These are phyloP conservation scores for Melanotaenia trifasciata DNA, from an alignment of 2,797 vertebrate genomes.

Conservation along the genomic window DNA sequence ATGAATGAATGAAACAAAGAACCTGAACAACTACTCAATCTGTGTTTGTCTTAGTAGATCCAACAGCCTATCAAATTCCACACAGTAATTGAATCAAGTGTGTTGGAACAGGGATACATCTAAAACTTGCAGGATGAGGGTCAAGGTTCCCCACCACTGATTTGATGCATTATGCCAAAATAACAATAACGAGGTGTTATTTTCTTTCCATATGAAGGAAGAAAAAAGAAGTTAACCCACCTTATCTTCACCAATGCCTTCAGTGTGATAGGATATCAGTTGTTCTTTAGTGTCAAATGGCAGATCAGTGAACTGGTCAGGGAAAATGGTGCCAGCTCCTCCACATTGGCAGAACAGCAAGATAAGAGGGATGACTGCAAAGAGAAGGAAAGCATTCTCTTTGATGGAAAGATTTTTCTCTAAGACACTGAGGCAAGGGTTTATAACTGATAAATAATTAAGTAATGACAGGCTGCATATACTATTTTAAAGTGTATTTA, in stretches of 20 bases:
- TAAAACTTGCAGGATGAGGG: no score
- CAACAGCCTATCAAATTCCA: neutral
- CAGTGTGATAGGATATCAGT: conserved; percentile 90
- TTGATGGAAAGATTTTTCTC: neutral
- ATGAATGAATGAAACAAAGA: no score
- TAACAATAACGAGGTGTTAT: neutral
- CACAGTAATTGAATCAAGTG: neutral
- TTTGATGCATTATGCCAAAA: neutral
- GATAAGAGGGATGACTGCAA: conserved; percentile 88
- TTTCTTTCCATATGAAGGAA: neutral
- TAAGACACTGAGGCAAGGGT: neutral
- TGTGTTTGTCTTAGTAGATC: no score
- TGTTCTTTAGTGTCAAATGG: conserved; percentile 84
- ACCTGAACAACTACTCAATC: no score
- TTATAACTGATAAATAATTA: neutral
- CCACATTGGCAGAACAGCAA: conserved; percentile 88
- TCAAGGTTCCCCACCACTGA: neutral
- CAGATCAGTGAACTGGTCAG: conserved; percentile 83
- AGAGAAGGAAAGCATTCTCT: conserved; percentile 24
- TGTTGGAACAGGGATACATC: no score
- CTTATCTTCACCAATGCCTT: conserved; percentile 90
- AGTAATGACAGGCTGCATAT: neutral
- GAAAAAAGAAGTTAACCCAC: conserved; percentile 65
- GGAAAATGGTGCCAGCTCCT: conserved; percentile 73
- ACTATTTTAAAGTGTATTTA: neutral